phyloP scores from a whole-genome alignment of 2,797 vertebrate genomes.

The Delichon dasypus region DNA sequence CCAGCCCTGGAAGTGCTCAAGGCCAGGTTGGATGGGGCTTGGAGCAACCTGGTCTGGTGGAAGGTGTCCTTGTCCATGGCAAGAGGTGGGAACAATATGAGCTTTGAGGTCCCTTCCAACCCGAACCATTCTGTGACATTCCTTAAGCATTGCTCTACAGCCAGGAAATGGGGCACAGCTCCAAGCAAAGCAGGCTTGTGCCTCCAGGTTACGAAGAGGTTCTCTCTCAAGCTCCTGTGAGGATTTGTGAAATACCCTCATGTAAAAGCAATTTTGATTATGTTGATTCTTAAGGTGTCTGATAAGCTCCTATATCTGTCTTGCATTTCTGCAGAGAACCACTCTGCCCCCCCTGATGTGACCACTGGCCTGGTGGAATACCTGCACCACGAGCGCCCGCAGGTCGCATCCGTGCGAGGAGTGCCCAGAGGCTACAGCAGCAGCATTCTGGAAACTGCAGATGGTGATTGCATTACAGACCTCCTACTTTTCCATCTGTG shows the following conservation, averaged over 20 bases:
- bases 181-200: neutral
- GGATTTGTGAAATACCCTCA: neutral
- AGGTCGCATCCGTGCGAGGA: slow-evolving; percentile 85
- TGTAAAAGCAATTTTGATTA: neutral
- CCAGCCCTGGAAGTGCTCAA: no score
- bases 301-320: slow-evolving; percentile 16
- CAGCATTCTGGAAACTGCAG: slow-evolving; percentile 89
- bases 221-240: neutral
- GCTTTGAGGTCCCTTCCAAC: neutral
- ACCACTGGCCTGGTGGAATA: slow-evolving; percentile 87
- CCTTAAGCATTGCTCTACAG: neutral
- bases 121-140: rapidly evolving
- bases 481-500: neutral
- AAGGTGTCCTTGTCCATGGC: neutral
- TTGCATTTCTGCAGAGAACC: slow-evolving; percentile 85
- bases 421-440: slow-evolving; percentile 82
- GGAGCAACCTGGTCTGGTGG: rapidly evolving
- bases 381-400: slow-evolving; percentile 80
- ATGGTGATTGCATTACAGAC: slow-evolving; percentile 82
- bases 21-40: rapidly evolving
- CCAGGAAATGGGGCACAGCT: neutral
- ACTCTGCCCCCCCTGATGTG: slow-evolving; percentile 90
- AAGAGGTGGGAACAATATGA: neutral
- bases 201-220: neutral
- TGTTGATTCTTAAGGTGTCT: neutral